Conservation (phyloP, 1,140 invertebrate species). For the Aphis gossypii region DNA sequence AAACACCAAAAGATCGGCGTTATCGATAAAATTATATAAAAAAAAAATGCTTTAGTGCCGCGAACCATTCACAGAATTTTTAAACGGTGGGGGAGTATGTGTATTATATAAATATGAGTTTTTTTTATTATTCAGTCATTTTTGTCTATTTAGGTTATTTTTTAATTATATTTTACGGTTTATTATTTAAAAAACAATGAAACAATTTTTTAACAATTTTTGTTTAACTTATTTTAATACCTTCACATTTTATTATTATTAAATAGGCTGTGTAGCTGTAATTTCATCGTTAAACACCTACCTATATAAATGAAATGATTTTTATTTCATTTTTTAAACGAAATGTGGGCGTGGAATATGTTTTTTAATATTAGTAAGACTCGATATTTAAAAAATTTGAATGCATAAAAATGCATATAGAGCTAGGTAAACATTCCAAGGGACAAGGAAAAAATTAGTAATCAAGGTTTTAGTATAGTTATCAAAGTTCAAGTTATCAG, state of each 20-base stretch:
- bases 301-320: neutral
- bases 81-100: neutral
- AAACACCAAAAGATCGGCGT: neutral
- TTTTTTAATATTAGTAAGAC: neutral
- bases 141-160: neutral
- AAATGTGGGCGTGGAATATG: neutral
- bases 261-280: neutral
- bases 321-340: neutral
- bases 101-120: neutral
- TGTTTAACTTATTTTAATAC: neutral
- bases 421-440: too few relatives aligned
- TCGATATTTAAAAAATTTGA: neutral
- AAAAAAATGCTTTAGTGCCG: neutral
- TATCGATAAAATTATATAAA: neutral
- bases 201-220: neutral
- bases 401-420: too few relatives aligned
- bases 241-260: neutral
- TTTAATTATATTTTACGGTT: neutral
- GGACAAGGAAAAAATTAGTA: too few relatives aligned
- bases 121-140: neutral
- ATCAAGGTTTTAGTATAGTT: too few relatives aligned
- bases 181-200: too few relatives aligned
- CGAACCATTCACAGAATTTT: neutral
- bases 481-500: too few relatives aligned
- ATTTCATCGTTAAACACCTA: neutral